Percentiles rank a stretch among this genome's conserved stretches.
phyloP scores from a whole-genome alignment of 2,888 invertebrate genomes.

The Taphrorychus bicolor region DNA sequence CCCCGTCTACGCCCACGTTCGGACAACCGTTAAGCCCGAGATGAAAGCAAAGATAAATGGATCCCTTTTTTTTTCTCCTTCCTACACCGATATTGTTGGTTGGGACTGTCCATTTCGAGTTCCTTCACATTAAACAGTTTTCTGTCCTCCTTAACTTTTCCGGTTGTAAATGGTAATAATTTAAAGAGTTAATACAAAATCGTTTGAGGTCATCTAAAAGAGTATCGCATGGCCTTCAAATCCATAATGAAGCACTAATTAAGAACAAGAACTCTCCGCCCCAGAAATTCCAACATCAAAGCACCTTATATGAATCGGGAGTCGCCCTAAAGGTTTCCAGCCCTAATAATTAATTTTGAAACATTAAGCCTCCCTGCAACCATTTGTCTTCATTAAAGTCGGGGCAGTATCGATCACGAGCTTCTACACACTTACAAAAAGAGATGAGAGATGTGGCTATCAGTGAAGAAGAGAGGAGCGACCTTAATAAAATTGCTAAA shows the following conservation, averaged over 20 bases:
- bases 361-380: constrained; percentile 14
- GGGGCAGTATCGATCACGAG: constrained; percentile 15
- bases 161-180: neutral
- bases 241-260: neutral
- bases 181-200: neutral
- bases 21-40: constrained; percentile 31
- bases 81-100: constrained; percentile 5
- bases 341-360: constrained; percentile 25
- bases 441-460: neutral
- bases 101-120: constrained; percentile 20
- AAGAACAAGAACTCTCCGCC: neutral
- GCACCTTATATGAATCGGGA: neutral
- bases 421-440: constrained; percentile 8
- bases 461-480: neutral
- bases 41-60: constrained; percentile 21
- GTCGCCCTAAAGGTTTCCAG: constrained; percentile 13
- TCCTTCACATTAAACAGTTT: constrained; percentile 18
- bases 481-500: too few species aligned
- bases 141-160: neutral
- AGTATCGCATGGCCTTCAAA: neutral
- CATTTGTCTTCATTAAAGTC: constrained; percentile 24
- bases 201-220: neutral
- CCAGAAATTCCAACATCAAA: constrained; percentile 9
- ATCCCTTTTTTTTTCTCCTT: constrained; percentile 23
- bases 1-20: constrained; percentile 18